Evolutionary conservation across 2,797 vertebrate genomes (phyloP).

Genomic region (Rachycentron canadum): DNA sequence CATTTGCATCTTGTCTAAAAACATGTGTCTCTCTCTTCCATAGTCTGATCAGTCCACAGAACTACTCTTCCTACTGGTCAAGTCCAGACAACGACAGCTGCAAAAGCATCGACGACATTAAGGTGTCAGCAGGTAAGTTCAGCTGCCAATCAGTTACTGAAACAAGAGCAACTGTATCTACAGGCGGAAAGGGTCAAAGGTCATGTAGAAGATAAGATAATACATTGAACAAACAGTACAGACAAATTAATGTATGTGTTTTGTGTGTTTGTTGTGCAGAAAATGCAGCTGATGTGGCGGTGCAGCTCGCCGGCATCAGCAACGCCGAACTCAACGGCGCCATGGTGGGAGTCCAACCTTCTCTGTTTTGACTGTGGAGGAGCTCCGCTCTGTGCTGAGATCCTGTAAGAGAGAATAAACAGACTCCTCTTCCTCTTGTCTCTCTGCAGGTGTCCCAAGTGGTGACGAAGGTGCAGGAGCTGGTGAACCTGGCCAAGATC

Average conservation of each 20-base stretch:
- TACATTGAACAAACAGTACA: not conserved
- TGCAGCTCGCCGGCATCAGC: conserved; percentile 89
- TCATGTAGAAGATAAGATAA: not conserved
- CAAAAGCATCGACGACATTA: conserved; percentile 80
- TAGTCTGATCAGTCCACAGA: conserved; percentile 83
- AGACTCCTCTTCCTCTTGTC: not conserved
- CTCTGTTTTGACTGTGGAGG: not conserved
- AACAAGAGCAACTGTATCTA: not conserved
- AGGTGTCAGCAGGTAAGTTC: conserved; percentile 82
- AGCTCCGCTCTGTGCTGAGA: not conserved
- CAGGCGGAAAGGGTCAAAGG: not conserved
- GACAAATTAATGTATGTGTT: too few species aligned
- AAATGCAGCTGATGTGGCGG: conserved; percentile 90
- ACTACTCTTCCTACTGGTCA: conserved; percentile 88
- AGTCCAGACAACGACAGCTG: conserved; percentile 88
- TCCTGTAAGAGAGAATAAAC: not conserved
- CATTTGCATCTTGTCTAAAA: too few species aligned
- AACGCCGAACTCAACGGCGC: too few species aligned
- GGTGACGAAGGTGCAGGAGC: conserved; percentile 90
- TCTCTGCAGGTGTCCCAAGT: conserved; percentile 86
- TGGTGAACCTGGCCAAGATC: conserved; percentile 92
- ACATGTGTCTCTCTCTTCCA: conserved; percentile 14
- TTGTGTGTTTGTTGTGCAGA: conserved; percentile 76
- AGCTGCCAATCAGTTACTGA: conserved; percentile 2
- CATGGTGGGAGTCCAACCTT: conserved; percentile 63